These are phyloP conservation scores for Sminthurides bifidus DNA, from an alignment of 1,140 invertebrate genomes.

Conservation along the genomic window DNA sequence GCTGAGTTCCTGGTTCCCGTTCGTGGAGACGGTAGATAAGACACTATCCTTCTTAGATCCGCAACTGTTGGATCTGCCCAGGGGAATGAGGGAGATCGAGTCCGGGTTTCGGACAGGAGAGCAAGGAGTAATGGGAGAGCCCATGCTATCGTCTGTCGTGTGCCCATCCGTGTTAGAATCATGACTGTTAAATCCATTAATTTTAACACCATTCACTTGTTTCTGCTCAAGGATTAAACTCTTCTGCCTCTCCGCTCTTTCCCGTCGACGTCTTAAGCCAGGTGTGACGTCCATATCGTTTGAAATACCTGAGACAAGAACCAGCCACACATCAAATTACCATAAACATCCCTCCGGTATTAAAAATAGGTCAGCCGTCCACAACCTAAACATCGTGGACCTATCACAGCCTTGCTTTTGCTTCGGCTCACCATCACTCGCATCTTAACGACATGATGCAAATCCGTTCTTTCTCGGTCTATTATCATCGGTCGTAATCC, in stretches of 20 bases:
- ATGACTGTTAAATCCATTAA: slow-evolving; percentile 14
- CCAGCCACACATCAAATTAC: too few relatives aligned
- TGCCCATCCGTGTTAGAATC: slow-evolving; percentile 10
- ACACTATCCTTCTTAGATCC: slow-evolving; percentile 31
- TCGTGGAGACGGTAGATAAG: slow-evolving; percentile 21
- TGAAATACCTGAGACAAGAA: slow-evolving; percentile 17
- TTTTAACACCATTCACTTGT: slow-evolving; percentile 30
- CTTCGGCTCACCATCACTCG: too few relatives aligned
- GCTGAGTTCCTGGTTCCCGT: slow-evolving; percentile 13
- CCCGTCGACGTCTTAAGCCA: slow-evolving; percentile 54
- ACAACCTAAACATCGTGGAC: too few relatives aligned
- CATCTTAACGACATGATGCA: too few relatives aligned
- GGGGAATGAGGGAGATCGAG: slow-evolving; percentile 29
- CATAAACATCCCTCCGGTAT: too few relatives aligned
- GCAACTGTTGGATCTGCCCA: slow-evolving; percentile 13
- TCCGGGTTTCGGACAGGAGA: slow-evolving; percentile 32
- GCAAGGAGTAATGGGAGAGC: neutral
- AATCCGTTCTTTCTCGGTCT: too few relatives aligned
- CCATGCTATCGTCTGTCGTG: slow-evolving; percentile 7
- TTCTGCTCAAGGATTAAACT: slow-evolving; percentile 65
- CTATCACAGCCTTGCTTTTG: too few relatives aligned
- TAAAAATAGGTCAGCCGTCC: too few relatives aligned
- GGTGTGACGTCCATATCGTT: slow-evolving; percentile 58
- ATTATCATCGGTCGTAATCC: too few relatives aligned
- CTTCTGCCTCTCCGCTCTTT: slow-evolving; percentile 64